Evolutionary conservation across 2,888 invertebrate species (phyloP).

Genomic region (Muschampia plurimacula): DNA sequence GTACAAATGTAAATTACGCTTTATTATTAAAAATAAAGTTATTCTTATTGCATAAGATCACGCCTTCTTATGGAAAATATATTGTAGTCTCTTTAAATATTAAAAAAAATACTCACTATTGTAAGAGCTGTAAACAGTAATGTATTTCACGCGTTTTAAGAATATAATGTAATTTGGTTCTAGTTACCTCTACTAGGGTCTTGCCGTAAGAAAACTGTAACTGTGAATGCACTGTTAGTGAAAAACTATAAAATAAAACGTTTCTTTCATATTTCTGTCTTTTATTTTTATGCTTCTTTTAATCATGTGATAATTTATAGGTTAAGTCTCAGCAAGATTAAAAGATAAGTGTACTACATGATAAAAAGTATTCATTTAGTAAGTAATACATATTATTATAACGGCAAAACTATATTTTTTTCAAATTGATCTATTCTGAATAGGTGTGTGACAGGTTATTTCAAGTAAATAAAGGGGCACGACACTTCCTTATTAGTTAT

Average conservation of each 20-base stretch:
- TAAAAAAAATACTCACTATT: constrained; percentile 42
- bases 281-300: constrained; percentile 48
- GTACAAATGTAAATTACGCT: background rate
- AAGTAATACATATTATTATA: too few relatives aligned
- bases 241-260: constrained; percentile 76
- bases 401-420: too few relatives aligned
- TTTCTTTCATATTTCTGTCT: constrained; percentile 73
- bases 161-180: constrained; percentile 51
- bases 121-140: constrained; percentile 59
- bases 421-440: too few relatives aligned
- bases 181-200: constrained; percentile 54
- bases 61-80: constrained; percentile 65
- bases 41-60: constrained; percentile 65
- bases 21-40: constrained; percentile 33
- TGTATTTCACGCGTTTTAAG: constrained; percentile 71
- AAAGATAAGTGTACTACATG: too few relatives aligned
- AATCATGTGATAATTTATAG: background rate
- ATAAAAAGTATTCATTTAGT: too few relatives aligned
- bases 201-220: constrained; percentile 65
- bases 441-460: too few relatives aligned
- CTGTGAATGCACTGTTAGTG: constrained; percentile 82
- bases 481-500: too few relatives aligned
- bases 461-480: too few relatives aligned
- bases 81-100: constrained; percentile 49
- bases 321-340: too few relatives aligned